Conservation (phyloP, 2,888 invertebrate species). For the Agapostemon virescens region DNA sequence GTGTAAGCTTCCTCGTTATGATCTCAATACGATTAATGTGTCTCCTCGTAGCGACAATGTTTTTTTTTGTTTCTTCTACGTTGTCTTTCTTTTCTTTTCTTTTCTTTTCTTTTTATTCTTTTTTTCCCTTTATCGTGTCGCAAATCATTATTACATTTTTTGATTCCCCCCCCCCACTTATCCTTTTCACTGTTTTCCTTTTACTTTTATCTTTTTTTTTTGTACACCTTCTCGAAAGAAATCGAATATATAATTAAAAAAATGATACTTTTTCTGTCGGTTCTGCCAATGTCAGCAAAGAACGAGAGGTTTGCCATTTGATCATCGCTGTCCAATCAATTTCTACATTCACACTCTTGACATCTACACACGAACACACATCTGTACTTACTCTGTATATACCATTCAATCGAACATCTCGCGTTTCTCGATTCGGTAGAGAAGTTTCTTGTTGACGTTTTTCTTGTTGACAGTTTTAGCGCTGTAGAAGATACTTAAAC, state of each 20-base stretch:
- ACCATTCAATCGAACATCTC: constrained; percentile 22
- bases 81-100: constrained; percentile 23
- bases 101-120: not conserved
- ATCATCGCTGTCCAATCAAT: constrained; percentile 27
- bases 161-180: not conserved
- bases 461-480: constrained; percentile 23
- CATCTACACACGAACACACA: not conserved
- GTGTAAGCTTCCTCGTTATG: constrained; percentile 62
- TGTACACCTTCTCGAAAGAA: not conserved
- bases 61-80: constrained; percentile 6
- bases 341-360: not conserved
- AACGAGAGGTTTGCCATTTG: constrained; percentile 10
- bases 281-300: constrained; percentile 6
- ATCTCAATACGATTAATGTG: constrained; percentile 60
- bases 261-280: not conserved
- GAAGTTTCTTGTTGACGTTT: constrained; percentile 20
- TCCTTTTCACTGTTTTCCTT: not conserved
- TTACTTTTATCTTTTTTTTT: too few species aligned
- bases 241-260: constrained; percentile 4
- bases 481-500: constrained; percentile 16
- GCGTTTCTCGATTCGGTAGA: constrained; percentile 28
- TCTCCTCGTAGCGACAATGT: constrained; percentile 41
- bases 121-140: constrained; percentile 29
- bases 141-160: not conserved
- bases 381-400: constrained; percentile 26